Evolutionary conservation across 2,113 vertebrate genomes (phyloP).

Genomic region (Urocynchramus pylzowi): DNA sequence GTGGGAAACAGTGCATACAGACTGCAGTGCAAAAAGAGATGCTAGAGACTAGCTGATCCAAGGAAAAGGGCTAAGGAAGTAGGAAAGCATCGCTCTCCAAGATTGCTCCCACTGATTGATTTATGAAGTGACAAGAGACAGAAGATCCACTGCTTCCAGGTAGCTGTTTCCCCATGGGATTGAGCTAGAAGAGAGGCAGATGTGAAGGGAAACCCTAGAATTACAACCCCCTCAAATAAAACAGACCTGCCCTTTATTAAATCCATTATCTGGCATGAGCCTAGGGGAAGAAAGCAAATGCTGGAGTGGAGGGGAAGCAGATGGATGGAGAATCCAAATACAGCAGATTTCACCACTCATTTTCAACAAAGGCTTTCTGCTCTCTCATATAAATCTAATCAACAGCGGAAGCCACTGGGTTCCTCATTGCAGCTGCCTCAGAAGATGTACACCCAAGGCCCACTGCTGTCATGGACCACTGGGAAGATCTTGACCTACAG

Average conservation of each 20-base stretch:
- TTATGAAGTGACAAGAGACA: background rate
- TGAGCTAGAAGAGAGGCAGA: background rate
- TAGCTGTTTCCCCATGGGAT: background rate
- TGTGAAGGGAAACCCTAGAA: background rate
- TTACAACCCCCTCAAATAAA: background rate
- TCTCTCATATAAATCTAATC: background rate
- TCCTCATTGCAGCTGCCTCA: background rate
- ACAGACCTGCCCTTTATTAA: background rate
- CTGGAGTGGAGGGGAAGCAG: background rate
- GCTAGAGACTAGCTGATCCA: background rate
- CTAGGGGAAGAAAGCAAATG: background rate
- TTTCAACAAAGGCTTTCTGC: background rate
- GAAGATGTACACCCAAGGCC: background rate
- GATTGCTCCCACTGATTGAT: background rate
- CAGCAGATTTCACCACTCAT: background rate
- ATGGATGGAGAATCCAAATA: background rate
- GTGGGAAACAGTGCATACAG: background rate
- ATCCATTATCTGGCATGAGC: background rate
- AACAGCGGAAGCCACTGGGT: rapidly evolving
- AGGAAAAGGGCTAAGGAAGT: background rate
- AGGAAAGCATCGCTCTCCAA: background rate
- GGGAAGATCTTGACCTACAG: background rate
- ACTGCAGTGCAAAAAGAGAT: background rate
- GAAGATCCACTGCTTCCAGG: background rate
- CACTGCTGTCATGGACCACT: background rate